Evolutionary conservation across 2,888 invertebrate genomes (phyloP).

Genomic region (Eristalis tenax): DNA sequence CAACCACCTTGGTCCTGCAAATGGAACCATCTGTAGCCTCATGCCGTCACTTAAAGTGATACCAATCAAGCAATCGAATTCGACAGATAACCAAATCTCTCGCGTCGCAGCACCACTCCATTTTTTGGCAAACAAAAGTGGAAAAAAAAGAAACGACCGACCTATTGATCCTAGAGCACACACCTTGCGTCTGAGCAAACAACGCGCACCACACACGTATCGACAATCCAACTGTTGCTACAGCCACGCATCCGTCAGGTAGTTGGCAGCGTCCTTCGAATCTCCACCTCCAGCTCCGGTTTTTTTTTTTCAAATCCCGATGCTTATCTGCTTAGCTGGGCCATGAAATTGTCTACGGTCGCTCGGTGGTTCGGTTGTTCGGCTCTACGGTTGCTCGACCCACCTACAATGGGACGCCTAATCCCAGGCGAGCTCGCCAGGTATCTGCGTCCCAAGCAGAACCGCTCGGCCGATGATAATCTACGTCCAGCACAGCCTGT

Average conservation of each 20-base stretch:
- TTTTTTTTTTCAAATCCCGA: slow-evolving; percentile 33
- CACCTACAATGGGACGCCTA: slow-evolving; percentile 32
- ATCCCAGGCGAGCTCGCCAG: neutral
- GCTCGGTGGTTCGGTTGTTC: slow-evolving; percentile 21
- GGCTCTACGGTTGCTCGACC: neutral
- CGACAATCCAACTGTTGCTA: slow-evolving; percentile 64
- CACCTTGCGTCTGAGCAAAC: slow-evolving; percentile 67
- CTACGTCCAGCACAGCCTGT: slow-evolving; percentile 60
- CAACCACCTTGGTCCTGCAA: slow-evolving; percentile 23
- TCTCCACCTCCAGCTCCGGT: slow-evolving; percentile 14
- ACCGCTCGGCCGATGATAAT: slow-evolving; percentile 52
- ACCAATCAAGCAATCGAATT: slow-evolving; percentile 54
- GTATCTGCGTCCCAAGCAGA: slow-evolving; percentile 9
- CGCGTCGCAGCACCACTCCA: slow-evolving; percentile 1
- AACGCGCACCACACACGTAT: slow-evolving; percentile 41
- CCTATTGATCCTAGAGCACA: slow-evolving; percentile 6
- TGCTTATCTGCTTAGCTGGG: slow-evolving; percentile 52
- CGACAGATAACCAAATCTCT: slow-evolving; percentile 62
- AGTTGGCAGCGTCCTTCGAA: slow-evolving; percentile 25
- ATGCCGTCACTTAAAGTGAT: slow-evolving; percentile 61
- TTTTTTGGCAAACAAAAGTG: neutral
- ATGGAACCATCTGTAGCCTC: slow-evolving; percentile 60
- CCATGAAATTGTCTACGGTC: slow-evolving; percentile 68
- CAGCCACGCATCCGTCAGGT: slow-evolving; percentile 57
- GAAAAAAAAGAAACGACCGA: neutral